phyloP scores from a whole-genome alignment of 2,888 invertebrate species.

The Drosophila pseudotakahashii region DNA sequence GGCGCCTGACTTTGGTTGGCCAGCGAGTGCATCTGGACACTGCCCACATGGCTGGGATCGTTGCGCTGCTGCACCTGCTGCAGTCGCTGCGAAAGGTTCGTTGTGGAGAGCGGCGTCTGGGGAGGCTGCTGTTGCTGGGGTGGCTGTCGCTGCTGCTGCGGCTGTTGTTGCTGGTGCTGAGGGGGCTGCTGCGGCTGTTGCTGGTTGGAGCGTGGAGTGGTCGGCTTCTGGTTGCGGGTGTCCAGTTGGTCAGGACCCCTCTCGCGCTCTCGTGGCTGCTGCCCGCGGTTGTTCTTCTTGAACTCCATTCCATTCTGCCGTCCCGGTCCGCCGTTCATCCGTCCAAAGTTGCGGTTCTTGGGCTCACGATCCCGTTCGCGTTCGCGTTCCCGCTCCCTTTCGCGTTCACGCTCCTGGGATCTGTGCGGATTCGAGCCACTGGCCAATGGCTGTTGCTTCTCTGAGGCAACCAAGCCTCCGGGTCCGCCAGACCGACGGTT shows the following conservation, averaged over 20 bases:
- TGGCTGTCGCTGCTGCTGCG: slow-evolving; percentile 35
- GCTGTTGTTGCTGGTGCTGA: slow-evolving; percentile 39
- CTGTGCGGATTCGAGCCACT: slow-evolving; percentile 34
- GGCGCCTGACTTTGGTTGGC: slow-evolving; percentile 79
- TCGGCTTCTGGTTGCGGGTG: slow-evolving; percentile 52
- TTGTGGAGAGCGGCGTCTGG: slow-evolving; percentile 48
- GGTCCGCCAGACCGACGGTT: slow-evolving; percentile 69
- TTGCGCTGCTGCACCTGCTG: slow-evolving; percentile 83
- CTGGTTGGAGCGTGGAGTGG: slow-evolving; percentile 38
- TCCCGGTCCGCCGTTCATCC: slow-evolving; percentile 50
- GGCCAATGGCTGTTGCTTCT: slow-evolving; percentile 20
- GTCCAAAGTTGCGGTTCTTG: slow-evolving; percentile 61
- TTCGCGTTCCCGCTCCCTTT: slow-evolving; percentile 27
- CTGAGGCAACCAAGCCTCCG: background rate
- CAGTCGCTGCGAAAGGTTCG: slow-evolving; percentile 81
- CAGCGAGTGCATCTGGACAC: slow-evolving; percentile 84
- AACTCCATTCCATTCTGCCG: slow-evolving; percentile 82
- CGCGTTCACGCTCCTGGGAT: slow-evolving; percentile 50
- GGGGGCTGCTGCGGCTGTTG: slow-evolving; percentile 43
- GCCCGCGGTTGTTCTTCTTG: slow-evolving; percentile 70
- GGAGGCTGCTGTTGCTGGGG: slow-evolving; percentile 37
- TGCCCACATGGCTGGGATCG: slow-evolving; percentile 84
- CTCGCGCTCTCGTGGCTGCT: slow-evolving; percentile 50
- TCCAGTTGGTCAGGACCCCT: slow-evolving; percentile 43
- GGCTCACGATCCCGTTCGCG: slow-evolving; percentile 54